Evolutionary conservation across 2,888 invertebrate species (phyloP).

Genomic region (Oegoconia quadripuncta): DNA sequence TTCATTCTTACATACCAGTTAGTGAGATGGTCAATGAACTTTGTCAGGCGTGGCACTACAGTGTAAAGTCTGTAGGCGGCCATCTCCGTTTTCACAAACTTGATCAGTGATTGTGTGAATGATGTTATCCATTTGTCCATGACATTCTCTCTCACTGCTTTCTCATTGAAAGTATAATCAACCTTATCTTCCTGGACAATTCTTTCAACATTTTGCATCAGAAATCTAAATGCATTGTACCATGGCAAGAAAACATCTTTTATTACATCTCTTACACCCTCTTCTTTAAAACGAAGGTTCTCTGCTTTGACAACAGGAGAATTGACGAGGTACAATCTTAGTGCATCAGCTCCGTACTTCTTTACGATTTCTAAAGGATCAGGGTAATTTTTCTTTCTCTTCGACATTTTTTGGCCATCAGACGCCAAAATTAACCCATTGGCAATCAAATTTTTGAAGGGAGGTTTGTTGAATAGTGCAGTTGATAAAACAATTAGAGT

Average conservation of each 20-base stretch:
- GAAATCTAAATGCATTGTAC: constrained; percentile 95
- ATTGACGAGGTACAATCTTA: constrained; percentile 96
- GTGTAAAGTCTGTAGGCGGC: constrained; percentile 95
- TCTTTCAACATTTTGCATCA: constrained; percentile 94
- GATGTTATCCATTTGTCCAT: constrained; percentile 99
- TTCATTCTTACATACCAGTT: constrained; percentile 99
- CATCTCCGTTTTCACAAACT: constrained; percentile 96
- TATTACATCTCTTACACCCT: constrained; percentile 96
- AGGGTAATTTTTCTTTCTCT: constrained; percentile 98
- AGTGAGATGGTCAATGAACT: constrained; percentile 98
- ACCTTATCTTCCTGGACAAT: constrained; percentile 84
- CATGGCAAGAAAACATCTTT: constrained; percentile 99
- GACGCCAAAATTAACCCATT: constrained; percentile 97
- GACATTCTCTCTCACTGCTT: constrained; percentile 82
- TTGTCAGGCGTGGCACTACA: constrained; percentile 94
- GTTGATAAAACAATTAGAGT: constrained; percentile 98
- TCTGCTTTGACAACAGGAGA: constrained; percentile 99
- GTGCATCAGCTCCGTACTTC: constrained; percentile 98
- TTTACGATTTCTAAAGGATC: constrained; percentile 94
- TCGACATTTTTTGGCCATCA: constrained; percentile 99
- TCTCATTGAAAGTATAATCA: constrained; percentile 78
- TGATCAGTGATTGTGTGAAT: constrained; percentile 94
- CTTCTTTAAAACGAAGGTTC: constrained; percentile 97
- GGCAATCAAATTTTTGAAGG: constrained; percentile 98
- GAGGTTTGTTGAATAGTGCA: constrained; percentile 95